phyloP scores from a whole-genome alignment of 2,797 vertebrate species.

The Characodon lateralis region DNA sequence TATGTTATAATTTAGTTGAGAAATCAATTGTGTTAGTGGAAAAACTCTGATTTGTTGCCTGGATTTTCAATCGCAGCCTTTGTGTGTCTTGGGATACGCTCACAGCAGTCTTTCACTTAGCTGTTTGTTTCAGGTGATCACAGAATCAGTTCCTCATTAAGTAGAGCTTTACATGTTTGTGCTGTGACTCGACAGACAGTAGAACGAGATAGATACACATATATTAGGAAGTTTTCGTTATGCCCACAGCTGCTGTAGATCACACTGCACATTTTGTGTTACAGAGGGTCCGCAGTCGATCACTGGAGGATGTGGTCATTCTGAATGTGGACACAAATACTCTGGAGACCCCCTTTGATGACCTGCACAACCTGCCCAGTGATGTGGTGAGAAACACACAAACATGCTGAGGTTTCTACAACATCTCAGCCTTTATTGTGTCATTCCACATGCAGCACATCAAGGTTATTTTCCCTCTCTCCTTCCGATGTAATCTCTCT shows the following conservation, averaged over 20 bases:
- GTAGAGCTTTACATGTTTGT: not conserved
- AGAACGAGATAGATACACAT: not conserved
- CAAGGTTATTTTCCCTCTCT: constrained; percentile 28
- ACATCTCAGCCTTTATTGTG: constrained; percentile 35
- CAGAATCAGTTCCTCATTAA: constrained; percentile 1
- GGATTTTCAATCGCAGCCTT: not conserved
- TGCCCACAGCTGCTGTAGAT: constrained; percentile 1
- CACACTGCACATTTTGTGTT: constrained; percentile 11
- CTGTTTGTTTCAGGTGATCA: constrained; percentile 9
- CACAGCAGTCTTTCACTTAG: not conserved
- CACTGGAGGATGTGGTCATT: constrained; percentile 95
- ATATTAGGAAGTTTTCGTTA: not conserved
- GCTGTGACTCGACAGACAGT: constrained; percentile 1
- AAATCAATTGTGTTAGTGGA: not conserved
- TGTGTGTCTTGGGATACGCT: not conserved
- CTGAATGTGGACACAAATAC: constrained; percentile 97
- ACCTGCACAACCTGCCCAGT: constrained; percentile 92
- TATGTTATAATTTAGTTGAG: not conserved
- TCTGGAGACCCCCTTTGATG: constrained; percentile 92
- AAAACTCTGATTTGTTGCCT: not conserved
- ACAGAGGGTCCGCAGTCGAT: constrained; percentile 90
- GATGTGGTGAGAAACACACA: constrained; percentile 89
- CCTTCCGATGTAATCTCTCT: constrained; percentile 16
- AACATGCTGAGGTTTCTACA: not conserved
- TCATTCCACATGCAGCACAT: constrained; percentile 35